Base-by-base conservation (phyloP, 2,113 vertebrate species). In the Taurulus bubalis region DNA sequence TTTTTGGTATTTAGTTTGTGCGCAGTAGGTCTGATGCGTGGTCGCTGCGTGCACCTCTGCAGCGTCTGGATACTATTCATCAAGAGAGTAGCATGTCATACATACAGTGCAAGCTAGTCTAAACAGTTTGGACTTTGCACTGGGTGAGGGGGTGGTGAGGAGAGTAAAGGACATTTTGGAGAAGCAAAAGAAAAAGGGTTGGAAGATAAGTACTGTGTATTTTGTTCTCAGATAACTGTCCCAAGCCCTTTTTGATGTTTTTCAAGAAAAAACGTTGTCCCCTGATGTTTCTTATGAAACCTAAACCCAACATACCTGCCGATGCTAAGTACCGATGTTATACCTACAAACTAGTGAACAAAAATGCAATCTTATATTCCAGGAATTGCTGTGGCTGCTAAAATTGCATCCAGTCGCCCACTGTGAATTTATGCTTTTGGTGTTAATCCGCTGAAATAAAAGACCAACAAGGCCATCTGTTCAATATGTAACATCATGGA, bases 51-150 rank as follows among this genome's bases (percentile, higher is more conserved):
- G 77, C 82, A 59, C 76, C 47, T 86, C 77, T 86, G 51, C 59
- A 20, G 77, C 30, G 47, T 87, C 87, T 87, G 85, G 83, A 86
- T 53, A 12, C 79, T 15, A 76, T 91, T 90, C 73, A 87, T 89
- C 84, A 87, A 32, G 63, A 62, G 77, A 85, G 72, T 1, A 26
- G 86, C 63, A 69, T 84, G 87, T 93, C 87, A 87, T 55, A 83
- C 89, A 87, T 85, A 80, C 73, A 71, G 80, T 74, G 82, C 24
- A 12, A 6, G 49, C 79, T 81, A 91, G 91, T 92, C 91, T 94
- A 93, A 94, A 94, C 91, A 92, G 71, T 67, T 53, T 34, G 34
- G 80, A 45, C 84, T 70, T 69, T 72, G 85, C n/a, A 36, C 12
- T 38, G 84, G 64, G 28, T 76, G 40, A n/a, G 80, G 80, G 72